Evolutionary conservation across 2,797 vertebrate species (phyloP).

Genomic region (Botia kubotai): DNA sequence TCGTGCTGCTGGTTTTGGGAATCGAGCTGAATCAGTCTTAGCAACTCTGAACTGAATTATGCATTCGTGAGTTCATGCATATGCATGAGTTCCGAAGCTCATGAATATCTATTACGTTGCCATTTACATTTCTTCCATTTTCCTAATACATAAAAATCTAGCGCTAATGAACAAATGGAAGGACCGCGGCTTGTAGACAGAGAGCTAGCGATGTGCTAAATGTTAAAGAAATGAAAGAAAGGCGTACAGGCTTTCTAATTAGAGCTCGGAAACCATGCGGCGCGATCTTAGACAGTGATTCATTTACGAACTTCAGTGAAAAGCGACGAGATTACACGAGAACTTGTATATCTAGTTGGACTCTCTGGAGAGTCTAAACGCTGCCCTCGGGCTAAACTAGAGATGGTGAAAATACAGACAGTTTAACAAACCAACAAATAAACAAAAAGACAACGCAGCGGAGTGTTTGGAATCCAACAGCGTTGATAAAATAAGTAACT

Average conservation of each 20-base stretch:
- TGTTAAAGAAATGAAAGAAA: constrained; percentile 56
- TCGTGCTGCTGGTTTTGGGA: constrained; percentile 34
- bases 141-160: constrained; percentile 57
- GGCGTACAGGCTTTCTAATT: constrained; percentile 53
- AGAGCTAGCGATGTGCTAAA: constrained; percentile 59
- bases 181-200: constrained; percentile 48
- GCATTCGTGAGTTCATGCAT: constrained; percentile 63
- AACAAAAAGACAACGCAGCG: neutral
- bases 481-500: neutral
- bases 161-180: constrained; percentile 58
- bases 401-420: neutral
- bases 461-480: neutral
- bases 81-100: constrained; percentile 60
- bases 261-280: constrained; percentile 55
- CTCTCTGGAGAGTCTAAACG: constrained; percentile 23
- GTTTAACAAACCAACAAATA: neutral
- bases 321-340: constrained; percentile 32
- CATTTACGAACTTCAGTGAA: constrained; percentile 45
- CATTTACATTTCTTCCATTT: constrained; percentile 55
- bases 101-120: constrained; percentile 63
- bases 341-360: constrained; percentile 24
- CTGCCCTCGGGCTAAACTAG: constrained; percentile 3
- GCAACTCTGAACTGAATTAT: constrained; percentile 58
- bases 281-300: constrained; percentile 49
- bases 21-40: constrained; percentile 56